Evolutionary conservation across 1,140 invertebrate genomes (phyloP).

Genomic region (Drosophila novamexicana): DNA sequence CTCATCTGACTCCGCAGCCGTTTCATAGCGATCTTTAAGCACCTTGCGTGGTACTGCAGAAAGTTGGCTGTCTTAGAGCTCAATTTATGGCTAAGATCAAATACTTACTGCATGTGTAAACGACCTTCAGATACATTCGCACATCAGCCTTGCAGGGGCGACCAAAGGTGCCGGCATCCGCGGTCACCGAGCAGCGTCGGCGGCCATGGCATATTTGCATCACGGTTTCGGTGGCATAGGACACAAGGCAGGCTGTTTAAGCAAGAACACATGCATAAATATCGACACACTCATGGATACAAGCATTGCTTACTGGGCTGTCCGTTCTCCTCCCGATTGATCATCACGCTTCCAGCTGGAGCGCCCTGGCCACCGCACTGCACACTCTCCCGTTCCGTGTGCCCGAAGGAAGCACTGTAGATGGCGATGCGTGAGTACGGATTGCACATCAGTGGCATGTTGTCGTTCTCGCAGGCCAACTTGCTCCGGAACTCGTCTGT

Average conservation of each 20-base stretch:
- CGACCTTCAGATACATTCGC: slow-evolving; percentile 94
- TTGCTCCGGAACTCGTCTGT: slow-evolving; percentile 95
- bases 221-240: slow-evolving; percentile 93
- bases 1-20: slow-evolving; percentile 89
- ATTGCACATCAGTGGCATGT: slow-evolving; percentile 91
- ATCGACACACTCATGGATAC: not conserved
- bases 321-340: slow-evolving; percentile 93
- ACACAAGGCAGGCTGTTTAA: slow-evolving; percentile 91
- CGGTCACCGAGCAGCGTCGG: slow-evolving; percentile 91
- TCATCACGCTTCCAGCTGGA: slow-evolving; percentile 90
- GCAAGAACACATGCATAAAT: not conserved
- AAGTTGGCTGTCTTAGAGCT: not conserved
- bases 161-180: slow-evolving; percentile 93
- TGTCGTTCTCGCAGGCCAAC: slow-evolving; percentile 95
- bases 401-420: slow-evolving; percentile 94
- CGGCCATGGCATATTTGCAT: slow-evolving; percentile 95
- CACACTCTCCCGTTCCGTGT: slow-evolving; percentile 93
- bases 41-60: slow-evolving; percentile 92
- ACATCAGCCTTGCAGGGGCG: slow-evolving; percentile 92
- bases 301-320: slow-evolving; percentile 54
- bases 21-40: slow-evolving; percentile 91
- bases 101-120: slow-evolving; percentile 96
- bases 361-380: slow-evolving; percentile 87
- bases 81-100: not conserved
- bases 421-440: slow-evolving; percentile 93